Percentiles rank a stretch among this genome's conserved stretches.
Conservation (phyloP, 2,888 invertebrate genomes). For the Strigamia transsilvanica region DNA sequence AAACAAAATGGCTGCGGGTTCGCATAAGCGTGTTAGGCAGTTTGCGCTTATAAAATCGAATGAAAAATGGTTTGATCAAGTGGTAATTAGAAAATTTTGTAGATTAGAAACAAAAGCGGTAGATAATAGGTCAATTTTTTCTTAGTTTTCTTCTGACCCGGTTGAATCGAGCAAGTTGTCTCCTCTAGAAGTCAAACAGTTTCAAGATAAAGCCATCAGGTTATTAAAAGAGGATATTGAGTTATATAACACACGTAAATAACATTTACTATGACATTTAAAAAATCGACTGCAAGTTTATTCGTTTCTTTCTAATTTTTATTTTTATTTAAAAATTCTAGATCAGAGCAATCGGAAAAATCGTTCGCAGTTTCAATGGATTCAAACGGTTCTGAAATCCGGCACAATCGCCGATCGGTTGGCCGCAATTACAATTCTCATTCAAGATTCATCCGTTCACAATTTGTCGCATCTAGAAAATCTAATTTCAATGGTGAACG, state of each 20-base stretch:
- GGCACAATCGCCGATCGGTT: conserved; percentile 87
- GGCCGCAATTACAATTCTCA: conserved; percentile 81
- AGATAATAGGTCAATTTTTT: not conserved
- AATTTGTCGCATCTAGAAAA: conserved; percentile 75
- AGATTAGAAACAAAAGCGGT: not conserved
- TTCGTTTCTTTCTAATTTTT: not conserved
- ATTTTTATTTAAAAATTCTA: not conserved
- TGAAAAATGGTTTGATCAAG: conserved; percentile 41
- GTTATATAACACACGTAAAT: conserved; percentile 27
- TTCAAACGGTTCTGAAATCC: conserved; percentile 77
- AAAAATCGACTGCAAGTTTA: not conserved
- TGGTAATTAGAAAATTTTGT: not conserved
- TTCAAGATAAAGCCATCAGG: not conserved
- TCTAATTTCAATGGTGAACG: conserved; percentile 79
- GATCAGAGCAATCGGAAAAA: conserved; percentile 52
- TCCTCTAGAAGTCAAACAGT: not conserved
- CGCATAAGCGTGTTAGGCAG: not conserved
- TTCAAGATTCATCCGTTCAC: conserved; percentile 85
- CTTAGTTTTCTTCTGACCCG: not conserved
- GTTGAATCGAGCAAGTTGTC: not conserved
- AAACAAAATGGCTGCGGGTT: not conserved
- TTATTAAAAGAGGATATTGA: conserved; percentile 22
- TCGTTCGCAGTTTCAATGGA: conserved; percentile 77
- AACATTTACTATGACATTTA: not conserved
- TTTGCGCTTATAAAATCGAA: not conserved